Evolutionary conservation across 1,140 invertebrate species (phyloP).

Genomic region (Psix sp.): DNA sequence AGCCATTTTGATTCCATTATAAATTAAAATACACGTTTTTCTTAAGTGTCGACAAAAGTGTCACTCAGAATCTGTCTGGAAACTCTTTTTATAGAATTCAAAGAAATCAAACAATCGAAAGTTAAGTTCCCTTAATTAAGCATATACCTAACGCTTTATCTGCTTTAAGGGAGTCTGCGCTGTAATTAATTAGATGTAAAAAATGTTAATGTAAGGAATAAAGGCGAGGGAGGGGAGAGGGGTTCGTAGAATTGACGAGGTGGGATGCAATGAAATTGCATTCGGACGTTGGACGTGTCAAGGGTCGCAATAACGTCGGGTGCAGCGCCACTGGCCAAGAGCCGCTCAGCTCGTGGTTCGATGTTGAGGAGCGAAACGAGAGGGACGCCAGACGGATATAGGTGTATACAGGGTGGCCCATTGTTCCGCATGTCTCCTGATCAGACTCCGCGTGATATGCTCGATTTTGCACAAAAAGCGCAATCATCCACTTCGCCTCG

Average conservation of each 20-base stretch:
- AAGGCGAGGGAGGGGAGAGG: neutral
- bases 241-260: slow-evolving; percentile 7
- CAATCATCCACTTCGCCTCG: too few relatives aligned
- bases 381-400: slow-evolving; percentile 59
- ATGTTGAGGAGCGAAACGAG: slow-evolving; percentile 38
- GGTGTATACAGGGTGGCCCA: slow-evolving; percentile 56
- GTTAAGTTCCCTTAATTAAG: too few relatives aligned
- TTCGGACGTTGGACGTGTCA: slow-evolving; percentile 56
- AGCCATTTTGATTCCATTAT: too few relatives aligned
- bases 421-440: slow-evolving; percentile 33
- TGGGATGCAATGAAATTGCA: slow-evolving; percentile 57
- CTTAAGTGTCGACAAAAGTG: too few relatives aligned
- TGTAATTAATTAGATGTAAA: too few relatives aligned
- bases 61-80: too few relatives aligned
- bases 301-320: slow-evolving; percentile 46
- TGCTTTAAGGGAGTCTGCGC: too few relatives aligned
- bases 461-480: slow-evolving; percentile 31
- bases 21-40: too few relatives aligned
- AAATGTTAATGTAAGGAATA: neutral
- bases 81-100: too few relatives aligned
- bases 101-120: too few relatives aligned
- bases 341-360: slow-evolving; percentile 47
- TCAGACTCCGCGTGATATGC: slow-evolving; percentile 22
- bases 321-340: slow-evolving; percentile 24
- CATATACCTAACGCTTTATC: too few relatives aligned